Percentiles rank a stretch among this genome's conserved stretches.
Conservation (phyloP, 2,888 invertebrate genomes). For the Hirtodrosophila cameraria region DNA sequence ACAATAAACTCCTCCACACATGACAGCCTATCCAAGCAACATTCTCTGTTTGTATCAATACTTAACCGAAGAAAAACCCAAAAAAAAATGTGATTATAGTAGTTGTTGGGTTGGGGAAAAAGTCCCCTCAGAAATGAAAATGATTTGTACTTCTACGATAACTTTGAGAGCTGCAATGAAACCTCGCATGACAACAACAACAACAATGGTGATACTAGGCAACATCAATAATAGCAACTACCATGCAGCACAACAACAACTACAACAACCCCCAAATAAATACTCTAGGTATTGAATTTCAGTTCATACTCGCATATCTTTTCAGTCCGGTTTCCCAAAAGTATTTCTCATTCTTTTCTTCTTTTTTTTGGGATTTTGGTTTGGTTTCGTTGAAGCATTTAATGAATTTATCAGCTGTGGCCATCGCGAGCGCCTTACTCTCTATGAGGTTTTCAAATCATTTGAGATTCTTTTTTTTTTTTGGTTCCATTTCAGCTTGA, state of each 20-base stretch:
- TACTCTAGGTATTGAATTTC: conserved; percentile 67
- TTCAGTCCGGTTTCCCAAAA: conserved; percentile 19
- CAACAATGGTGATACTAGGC: conserved; percentile 63
- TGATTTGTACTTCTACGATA: conserved; percentile 54
- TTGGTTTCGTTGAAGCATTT: conserved; percentile 50
- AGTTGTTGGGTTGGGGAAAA: conserved; percentile 16
- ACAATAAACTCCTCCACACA: conserved; percentile 45
- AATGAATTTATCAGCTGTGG: conserved; percentile 77
- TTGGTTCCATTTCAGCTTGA: conserved; percentile 44
- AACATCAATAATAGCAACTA: conserved; percentile 61
- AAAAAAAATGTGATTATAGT: conserved; percentile 29
- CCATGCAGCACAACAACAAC: conserved; percentile 24
- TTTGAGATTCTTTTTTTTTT: conserved; percentile 7
- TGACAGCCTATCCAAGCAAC: conserved; percentile 11
- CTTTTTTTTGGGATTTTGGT: conserved; percentile 9
- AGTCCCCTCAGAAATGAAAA: conserved; percentile 43
- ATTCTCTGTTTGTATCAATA: conserved; percentile 42
- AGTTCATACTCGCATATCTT: conserved; percentile 55
- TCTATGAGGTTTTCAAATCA: conserved; percentile 34
- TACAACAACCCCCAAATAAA: conserved; percentile 53
- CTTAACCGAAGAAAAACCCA: not conserved
- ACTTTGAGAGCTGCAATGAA: conserved; percentile 39
- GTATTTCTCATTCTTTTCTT: conserved; percentile 17
- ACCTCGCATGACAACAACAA: conserved; percentile 46
- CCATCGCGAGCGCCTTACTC: conserved; percentile 42